Evolutionary conservation across 2,113 vertebrate genomes (phyloP).

Genomic region (Otis tarda): DNA sequence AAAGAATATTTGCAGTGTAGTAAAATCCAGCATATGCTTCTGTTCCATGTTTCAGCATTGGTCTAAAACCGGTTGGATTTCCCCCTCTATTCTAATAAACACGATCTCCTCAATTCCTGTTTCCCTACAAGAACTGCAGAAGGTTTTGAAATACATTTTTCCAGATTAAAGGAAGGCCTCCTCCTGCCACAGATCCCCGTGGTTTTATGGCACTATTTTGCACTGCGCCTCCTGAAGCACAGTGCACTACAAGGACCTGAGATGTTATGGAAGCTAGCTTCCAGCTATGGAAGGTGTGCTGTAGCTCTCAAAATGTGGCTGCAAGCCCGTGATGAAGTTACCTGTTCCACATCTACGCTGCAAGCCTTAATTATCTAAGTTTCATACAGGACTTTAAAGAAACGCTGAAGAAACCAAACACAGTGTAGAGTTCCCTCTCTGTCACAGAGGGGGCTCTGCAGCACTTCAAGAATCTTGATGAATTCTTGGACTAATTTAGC

Average conservation of each 20-base stretch:
- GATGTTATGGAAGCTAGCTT: too few relatives aligned
- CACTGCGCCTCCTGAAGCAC: not conserved
- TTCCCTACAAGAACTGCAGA: not conserved
- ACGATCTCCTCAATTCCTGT: not conserved
- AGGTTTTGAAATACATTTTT: not conserved
- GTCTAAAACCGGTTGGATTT: not conserved
- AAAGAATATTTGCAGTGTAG: not conserved
- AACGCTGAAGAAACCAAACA: not conserved
- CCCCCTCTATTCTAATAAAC: not conserved
- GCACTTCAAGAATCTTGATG: not conserved
- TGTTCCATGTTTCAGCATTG: not conserved
- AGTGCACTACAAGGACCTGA: not conserved
- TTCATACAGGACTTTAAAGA: not conserved
- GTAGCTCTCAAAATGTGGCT: not conserved
- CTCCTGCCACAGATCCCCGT: not conserved
- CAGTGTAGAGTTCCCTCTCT: not conserved
- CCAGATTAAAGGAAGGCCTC: not conserved
- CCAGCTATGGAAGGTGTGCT: not conserved
- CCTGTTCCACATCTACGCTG: not conserved
- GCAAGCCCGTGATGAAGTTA: not conserved
- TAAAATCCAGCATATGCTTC: not conserved
- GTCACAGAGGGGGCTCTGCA: not conserved
- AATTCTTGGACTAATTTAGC: constrained; percentile 38
- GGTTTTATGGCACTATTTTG: not conserved
- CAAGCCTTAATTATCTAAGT: not conserved